Evolutionary conservation across 2,113 vertebrate genomes (phyloP).

Genomic region (Pungitius pungitius): DNA sequence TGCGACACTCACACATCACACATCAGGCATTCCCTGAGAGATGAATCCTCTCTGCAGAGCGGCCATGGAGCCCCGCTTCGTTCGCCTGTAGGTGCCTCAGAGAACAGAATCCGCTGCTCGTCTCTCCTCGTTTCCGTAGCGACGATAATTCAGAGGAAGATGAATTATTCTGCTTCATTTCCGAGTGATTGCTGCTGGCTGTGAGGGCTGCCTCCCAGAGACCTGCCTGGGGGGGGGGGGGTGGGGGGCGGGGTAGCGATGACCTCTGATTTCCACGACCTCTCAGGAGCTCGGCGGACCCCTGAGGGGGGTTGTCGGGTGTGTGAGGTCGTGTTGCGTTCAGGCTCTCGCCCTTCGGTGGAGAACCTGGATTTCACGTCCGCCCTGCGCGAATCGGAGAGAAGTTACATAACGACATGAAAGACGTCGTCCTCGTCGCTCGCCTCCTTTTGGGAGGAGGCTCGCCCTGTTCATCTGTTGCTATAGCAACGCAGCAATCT

Average conservation of each 20-base stretch:
- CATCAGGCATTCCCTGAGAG: too few species aligned
- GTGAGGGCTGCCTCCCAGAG: slow-evolving; percentile 29
- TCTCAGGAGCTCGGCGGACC: slow-evolving; percentile 1
- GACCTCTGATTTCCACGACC: slow-evolving; percentile 47
- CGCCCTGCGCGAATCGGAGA: too few species aligned
- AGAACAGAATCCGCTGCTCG: slow-evolving; percentile 32
- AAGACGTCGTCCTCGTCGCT: slow-evolving; percentile 7
- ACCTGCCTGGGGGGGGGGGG: background rate
- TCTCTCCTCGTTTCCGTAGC: slow-evolving; percentile 37
- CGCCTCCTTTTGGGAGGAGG: background rate
- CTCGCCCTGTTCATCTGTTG: slow-evolving; percentile 44
- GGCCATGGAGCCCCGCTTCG: slow-evolving; percentile 21
- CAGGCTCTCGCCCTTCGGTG: too few species aligned
- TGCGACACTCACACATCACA: too few species aligned
- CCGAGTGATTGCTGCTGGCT: slow-evolving; percentile 39
- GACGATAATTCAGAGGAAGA: slow-evolving; percentile 36
- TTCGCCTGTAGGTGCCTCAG: slow-evolving; percentile 34
- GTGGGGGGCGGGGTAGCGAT: background rate
- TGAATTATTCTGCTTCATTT: slow-evolving; percentile 68
- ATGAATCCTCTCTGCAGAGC: background rate
- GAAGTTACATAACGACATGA: too few species aligned
- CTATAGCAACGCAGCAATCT: slow-evolving; percentile 37
- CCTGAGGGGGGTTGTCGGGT: background rate
- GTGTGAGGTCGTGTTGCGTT: too few species aligned
- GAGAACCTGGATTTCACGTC: too few species aligned